phyloP scores from a whole-genome alignment of 2,113 vertebrate genomes.

The Trogon surrucura region DNA sequence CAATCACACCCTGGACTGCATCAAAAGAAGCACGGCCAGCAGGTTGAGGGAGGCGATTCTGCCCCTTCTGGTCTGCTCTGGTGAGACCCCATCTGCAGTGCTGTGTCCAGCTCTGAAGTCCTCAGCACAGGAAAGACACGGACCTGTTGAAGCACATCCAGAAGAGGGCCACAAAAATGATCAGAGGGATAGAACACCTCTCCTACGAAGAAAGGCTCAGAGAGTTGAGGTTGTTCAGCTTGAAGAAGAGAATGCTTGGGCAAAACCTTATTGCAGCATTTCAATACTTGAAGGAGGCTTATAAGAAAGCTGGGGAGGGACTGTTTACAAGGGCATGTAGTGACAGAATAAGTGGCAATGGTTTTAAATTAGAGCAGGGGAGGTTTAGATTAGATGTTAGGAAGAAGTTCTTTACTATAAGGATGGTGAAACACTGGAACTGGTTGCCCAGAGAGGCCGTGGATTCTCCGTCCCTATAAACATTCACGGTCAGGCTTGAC shows the following conservation, averaged over 20 bases:
- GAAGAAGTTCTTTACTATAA: neutral
- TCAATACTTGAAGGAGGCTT: neutral
- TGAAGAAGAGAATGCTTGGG: neutral
- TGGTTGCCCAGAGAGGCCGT: neutral
- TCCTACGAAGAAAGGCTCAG: neutral
- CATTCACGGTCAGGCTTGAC: neutral
- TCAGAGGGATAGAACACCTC: neutral
- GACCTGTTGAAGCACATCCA: neutral
- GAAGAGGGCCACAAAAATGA: neutral
- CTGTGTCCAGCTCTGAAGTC: neutral
- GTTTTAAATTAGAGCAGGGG: neutral
- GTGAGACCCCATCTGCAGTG: neutral
- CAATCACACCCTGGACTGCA: rapidly evolving
- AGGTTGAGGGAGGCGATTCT: neutral
- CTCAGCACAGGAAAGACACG: neutral
- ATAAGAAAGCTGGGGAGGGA: neutral
- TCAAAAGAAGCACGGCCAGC: rapidly evolving
- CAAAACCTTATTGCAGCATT: neutral
- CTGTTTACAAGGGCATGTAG: neutral
- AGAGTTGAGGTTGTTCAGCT: neutral
- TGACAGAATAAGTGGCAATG: neutral
- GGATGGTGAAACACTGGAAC: neutral
- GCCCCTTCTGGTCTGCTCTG: neutral
- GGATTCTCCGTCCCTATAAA: too few species aligned
- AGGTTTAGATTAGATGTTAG: neutral